Conservation (phyloP, 2,888 invertebrate species). For the Ctenicera cuprea region DNA sequence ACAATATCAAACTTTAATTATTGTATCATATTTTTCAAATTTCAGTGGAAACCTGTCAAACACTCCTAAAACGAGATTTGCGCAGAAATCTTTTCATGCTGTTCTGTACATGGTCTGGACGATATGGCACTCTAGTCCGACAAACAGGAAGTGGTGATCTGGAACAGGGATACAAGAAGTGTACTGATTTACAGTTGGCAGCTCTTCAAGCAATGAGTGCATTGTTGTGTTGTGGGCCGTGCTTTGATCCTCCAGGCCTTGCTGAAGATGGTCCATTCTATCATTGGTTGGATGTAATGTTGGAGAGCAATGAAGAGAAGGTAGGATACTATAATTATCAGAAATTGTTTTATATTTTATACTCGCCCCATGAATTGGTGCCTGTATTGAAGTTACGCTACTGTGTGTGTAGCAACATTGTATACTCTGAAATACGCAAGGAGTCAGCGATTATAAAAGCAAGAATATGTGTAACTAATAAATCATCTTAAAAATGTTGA, state of each 20-base stretch:
- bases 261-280: slow-evolving; percentile 95
- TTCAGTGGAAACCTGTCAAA: slow-evolving; percentile 90
- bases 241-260: slow-evolving; percentile 89
- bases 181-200: slow-evolving; percentile 73
- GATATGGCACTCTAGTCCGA: slow-evolving; percentile 82
- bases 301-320: slow-evolving; percentile 91
- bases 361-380: too few relatives aligned
- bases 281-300: slow-evolving; percentile 93
- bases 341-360: too few relatives aligned
- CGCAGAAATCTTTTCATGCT: slow-evolving; percentile 91
- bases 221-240: slow-evolving; percentile 95
- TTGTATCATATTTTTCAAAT: neutral
- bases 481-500: too few relatives aligned
- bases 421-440: too few relatives aligned
- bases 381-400: too few relatives aligned
- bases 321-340: slow-evolving; percentile 73
- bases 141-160: slow-evolving; percentile 59
- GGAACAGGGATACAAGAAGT: slow-evolving; percentile 65
- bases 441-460: too few relatives aligned
- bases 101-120: slow-evolving; percentile 96
- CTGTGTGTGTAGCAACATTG: too few relatives aligned
- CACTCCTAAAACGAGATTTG: slow-evolving; percentile 90
- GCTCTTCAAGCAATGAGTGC: slow-evolving; percentile 93
- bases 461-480: too few relatives aligned
- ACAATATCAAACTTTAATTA: neutral